These are phyloP conservation scores for Melitaea cinxia DNA, from an alignment of 1,140 invertebrate species.

Conservation along the genomic window DNA sequence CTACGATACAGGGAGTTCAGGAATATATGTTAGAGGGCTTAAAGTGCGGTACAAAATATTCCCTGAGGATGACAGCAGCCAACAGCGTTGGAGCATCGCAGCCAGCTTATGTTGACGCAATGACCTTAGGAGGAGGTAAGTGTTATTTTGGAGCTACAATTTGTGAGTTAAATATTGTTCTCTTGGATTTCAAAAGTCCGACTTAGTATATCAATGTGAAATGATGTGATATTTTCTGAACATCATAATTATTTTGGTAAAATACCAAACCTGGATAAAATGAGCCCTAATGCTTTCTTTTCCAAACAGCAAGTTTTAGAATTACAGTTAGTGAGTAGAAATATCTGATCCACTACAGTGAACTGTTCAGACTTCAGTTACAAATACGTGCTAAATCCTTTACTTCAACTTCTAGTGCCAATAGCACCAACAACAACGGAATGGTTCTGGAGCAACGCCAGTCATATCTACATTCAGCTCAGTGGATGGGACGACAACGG, in stretches of 20 bases:
- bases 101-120: conserved; percentile 63
- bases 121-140: conserved; percentile 67
- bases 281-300: too few species aligned
- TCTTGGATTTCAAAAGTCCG: too few species aligned
- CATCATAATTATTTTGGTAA: too few species aligned
- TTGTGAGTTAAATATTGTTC: too few species aligned
- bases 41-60: conserved; percentile 90
- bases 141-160: neutral
- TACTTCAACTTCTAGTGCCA: conserved; percentile 69
- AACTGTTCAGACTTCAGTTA: too few species aligned
- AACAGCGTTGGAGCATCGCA: conserved; percentile 85
- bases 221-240: too few species aligned
- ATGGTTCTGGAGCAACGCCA: conserved; percentile 79
- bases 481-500: conserved; percentile 77
- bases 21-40: conserved; percentile 87
- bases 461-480: conserved; percentile 71
- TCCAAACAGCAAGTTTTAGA: too few species aligned
- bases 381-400: too few species aligned
- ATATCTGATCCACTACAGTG: too few species aligned
- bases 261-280: too few species aligned
- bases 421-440: conserved; percentile 71
- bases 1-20: conserved; percentile 50
- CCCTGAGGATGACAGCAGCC: conserved; percentile 87
- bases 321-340: too few species aligned
- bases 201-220: too few species aligned